A percentile compares a stretch with the other conserved stretches of the same genome.
These are phyloP conservation scores for Phaenicophaeus curvirostris DNA, from an alignment of 2,797 vertebrate species.

Conservation along the genomic window DNA sequence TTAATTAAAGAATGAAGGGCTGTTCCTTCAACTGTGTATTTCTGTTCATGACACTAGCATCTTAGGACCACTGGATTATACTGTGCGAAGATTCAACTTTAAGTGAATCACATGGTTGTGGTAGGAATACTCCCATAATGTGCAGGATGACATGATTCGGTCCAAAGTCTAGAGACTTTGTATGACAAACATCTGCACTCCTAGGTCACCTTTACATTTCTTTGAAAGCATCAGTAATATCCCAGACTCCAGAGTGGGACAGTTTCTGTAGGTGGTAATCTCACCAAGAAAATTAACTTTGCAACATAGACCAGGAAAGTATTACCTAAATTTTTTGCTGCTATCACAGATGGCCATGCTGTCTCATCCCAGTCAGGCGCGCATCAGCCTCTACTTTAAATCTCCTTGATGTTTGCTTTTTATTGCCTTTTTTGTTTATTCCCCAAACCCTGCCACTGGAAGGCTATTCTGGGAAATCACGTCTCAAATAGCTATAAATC, in stretches of 20 bases:
- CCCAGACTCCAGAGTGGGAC: not conserved
- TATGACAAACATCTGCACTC: not conserved
- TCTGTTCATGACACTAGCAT: not conserved
- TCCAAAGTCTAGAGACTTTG: not conserved
- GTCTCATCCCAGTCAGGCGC: not conserved
- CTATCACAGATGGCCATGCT: not conserved
- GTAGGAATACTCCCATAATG: not conserved
- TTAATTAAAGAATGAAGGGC: slow-evolving; percentile 50
- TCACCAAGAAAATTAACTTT: not conserved
- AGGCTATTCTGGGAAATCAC: not conserved
- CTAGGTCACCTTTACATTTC: not conserved
- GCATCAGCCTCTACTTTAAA: not conserved
- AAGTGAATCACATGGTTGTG: not conserved
- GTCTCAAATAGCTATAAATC: not conserved
- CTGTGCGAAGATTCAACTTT: not conserved
- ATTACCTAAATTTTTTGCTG: not conserved
- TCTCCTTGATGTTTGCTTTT: not conserved
- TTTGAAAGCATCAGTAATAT: not conserved
- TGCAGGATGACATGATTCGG: not conserved
- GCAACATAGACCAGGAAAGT: not conserved
- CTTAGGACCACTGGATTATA: not conserved
- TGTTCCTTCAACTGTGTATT: slow-evolving; percentile 22
- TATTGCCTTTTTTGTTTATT: not conserved
- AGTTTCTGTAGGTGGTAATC: not conserved
- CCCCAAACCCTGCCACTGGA: not conserved